Base-by-base conservation (phyloP, 1,140 invertebrate species). In the Cylas formicarius region DNA sequence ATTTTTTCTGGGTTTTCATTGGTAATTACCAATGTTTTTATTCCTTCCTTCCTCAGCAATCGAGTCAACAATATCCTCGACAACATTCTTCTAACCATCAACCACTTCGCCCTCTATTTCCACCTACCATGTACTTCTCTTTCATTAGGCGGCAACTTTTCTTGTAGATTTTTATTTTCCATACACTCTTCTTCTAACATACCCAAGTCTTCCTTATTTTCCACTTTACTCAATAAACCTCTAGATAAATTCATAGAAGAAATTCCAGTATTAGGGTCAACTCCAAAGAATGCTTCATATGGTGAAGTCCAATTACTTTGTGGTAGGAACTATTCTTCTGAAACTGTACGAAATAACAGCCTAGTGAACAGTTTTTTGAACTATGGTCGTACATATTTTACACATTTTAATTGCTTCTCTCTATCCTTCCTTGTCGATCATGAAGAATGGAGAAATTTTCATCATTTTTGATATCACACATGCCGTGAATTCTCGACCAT, bases 241-340 rank as follows among this genome's bases (percentile, higher is more conserved):
- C 35, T 17, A 3, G 42, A 29, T 11, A 51, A 24, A 35, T 19
- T 29, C 11, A 21, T 37, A 22, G 42, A 31, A 6, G 10, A 34
- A 44, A 51, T 14, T 28, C 52, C 41, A 26, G 36, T 29, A 40
- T 24, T 44, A 10, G 43, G 26, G 16, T 50, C 37, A 10, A 58
- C 60, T 63, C 57, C 54, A 53, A 61, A 62, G 34, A 61, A 22
- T 2, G 58, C 52, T 35, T 52, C 42, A 37, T 60, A 64, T 14
- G 59, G 53, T 1, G 55, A 52, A 37, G 49, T 24, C 48, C 47
- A 17, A 63, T 62, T 1, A 44, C 56, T 22, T 31, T 11, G 40
- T 59, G 55, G 16, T 45, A 49, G 10, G 54, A 44, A 16, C 31
- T 19, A 35, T 66, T 67, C 52, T 65, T 63, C 46, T 54, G 58